These are phyloP conservation scores for Columbina picui DNA, from an alignment of 2,113 vertebrate species.

Conservation along the genomic window DNA sequence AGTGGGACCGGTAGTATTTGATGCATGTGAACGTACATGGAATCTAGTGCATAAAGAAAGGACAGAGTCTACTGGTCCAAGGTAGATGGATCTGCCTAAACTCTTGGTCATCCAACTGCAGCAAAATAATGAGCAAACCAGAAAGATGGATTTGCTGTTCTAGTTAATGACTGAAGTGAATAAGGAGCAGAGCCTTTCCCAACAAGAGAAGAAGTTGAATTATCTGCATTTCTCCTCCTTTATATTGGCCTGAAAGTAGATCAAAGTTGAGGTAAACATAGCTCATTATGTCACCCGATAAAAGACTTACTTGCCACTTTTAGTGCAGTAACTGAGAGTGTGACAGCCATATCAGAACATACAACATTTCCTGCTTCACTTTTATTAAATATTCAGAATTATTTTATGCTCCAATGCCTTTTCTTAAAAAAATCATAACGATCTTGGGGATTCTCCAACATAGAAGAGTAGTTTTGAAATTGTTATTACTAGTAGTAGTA, in stretches of 20 bases:
- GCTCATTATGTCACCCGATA: accelerated
- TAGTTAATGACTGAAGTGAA: not conserved
- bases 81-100: not conserved
- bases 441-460: not conserved
- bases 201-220: not conserved
- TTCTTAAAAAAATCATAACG: not conserved
- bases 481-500: not conserved
- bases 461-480: not conserved
- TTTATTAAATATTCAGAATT: not conserved
- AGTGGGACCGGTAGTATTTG: not conserved
- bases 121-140: not conserved
- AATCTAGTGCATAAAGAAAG: not conserved
- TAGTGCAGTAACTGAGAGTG: not conserved
- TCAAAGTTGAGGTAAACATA: not conserved
- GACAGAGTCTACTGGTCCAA: not conserved
- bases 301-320: not conserved
- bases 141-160: not conserved
- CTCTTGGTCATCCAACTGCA: not conserved
- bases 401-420: not conserved
- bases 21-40: not conserved
- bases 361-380: not conserved
- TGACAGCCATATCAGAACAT: not conserved
- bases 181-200: not conserved
- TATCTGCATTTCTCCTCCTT: not conserved
- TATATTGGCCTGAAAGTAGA: not conserved